Percentiles rank a stretch among this genome's conserved stretches.
Conservation (phyloP, 37 sponge, comb jelly and placozoan genomes). For the Spongilla lacustris region DNA sequence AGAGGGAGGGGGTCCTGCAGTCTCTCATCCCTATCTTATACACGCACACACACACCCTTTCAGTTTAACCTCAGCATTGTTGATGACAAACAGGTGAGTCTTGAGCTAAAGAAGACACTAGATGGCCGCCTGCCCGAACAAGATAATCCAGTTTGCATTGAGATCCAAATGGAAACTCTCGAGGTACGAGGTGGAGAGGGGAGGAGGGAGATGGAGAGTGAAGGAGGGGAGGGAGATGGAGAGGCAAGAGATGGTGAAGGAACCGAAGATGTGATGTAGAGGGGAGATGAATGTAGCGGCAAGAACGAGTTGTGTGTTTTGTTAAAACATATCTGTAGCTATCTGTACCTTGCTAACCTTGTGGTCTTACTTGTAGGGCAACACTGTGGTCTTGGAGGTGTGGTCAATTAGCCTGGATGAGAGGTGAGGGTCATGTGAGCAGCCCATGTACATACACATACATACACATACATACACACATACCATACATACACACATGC, state of each 20-base stretch:
- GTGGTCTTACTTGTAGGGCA: constrained; percentile 31
- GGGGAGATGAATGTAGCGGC: too few relatives aligned
- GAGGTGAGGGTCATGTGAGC: constrained; percentile 24
- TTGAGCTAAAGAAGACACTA: constrained; percentile 61
- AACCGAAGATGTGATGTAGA: too few relatives aligned
- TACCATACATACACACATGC: too few relatives aligned
- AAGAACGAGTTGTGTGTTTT: too few relatives aligned
- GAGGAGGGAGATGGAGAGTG: neutral
- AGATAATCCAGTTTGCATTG: constrained; percentile 59
- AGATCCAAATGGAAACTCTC: constrained; percentile 71
- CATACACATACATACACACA: too few relatives aligned
- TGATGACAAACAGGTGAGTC: constrained; percentile 59
- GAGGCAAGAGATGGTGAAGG: too few relatives aligned
- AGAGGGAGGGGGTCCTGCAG: too few relatives aligned
- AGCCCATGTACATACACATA: too few relatives aligned
- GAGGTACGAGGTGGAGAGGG: constrained; percentile 43
- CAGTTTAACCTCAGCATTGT: constrained; percentile 74
- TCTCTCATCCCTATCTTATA: too few relatives aligned
- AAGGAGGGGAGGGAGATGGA: too few relatives aligned
- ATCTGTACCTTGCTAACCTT: too few relatives aligned
- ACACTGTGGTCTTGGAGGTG: constrained; percentile 61
- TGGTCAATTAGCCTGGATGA: constrained; percentile 64
- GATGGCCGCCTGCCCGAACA: constrained; percentile 48
- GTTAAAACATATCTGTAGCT: too few relatives aligned
- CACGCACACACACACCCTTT: neutral